Evolutionary conservation across 92 coral and sea anemone genomes (phyloP), one percentile per base, ranked within the genome.

Genomic region (Galaxea fascicularis): DNA sequence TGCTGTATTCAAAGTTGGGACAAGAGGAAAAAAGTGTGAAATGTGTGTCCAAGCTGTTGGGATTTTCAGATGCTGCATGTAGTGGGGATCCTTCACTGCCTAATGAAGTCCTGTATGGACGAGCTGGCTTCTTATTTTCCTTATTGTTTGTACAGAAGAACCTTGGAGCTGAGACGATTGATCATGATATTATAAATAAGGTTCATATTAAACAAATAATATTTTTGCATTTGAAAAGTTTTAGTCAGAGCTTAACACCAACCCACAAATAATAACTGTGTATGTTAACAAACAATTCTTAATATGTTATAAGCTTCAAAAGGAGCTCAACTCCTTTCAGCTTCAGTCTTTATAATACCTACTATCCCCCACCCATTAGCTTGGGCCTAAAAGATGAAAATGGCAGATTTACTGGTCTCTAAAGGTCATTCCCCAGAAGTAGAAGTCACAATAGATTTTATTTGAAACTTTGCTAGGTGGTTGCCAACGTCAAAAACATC

Each of bases 91-190:
- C 60, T 22, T 83, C 94, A 8, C 74, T 97, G 29, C 99, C 99
- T 39, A 95, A 97, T 80, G 99, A 97, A 82, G 77, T 97, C 70
- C 79, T 97, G 56, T 97, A 93, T 88, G 99, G 99, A 4, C 89
- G 97, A 64, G 94, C 99, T 71, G 99, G 99, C 4, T 97, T 91
- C 80, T 81, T 97, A 60, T 97, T 94, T 76, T 82, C 98, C 71
- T 81, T 96, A 53, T 71, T 94, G 71, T 94, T 86, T 89, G 91
- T 89, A 20, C 93, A 91, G 82, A 77, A 86, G 21, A 91, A 91
- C 68, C 30, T 96, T 65, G 98, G 98, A 21, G 72, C 76, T 24
- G 98, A 89, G 47, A 91, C 66, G 77, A 85, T 96, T 39, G 65
- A 90, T 63, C 44, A 47, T 22, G 69, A 86, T 20, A 77, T 90